Percentiles rank a stretch among this genome's conserved stretches.
These are phyloP conservation scores for Aricia artaxerxes DNA, from an alignment of 2,888 invertebrate species.

Conservation along the genomic window DNA sequence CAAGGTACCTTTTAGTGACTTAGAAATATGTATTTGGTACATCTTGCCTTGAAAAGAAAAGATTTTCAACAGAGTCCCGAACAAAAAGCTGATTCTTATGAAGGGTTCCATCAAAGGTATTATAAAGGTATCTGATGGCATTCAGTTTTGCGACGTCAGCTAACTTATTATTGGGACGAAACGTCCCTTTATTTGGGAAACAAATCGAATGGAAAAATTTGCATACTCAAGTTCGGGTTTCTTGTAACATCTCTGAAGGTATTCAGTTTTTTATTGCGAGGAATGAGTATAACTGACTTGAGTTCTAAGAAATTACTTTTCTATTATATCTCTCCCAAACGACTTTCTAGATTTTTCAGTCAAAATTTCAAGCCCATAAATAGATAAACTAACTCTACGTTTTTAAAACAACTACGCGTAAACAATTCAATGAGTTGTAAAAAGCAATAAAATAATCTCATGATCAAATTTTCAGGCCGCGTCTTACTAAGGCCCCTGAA, in stretches of 20 bases:
- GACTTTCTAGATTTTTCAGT: too few relatives aligned
- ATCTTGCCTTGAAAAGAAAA: not conserved
- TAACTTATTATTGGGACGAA: slow-evolving; percentile 32
- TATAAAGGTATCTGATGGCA: slow-evolving; percentile 33
- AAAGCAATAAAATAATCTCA: too few relatives aligned
- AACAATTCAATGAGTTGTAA: too few relatives aligned
- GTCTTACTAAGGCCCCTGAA: not conserved
- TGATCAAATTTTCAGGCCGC: too few relatives aligned
- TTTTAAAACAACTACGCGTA: too few relatives aligned
- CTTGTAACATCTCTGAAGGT: not conserved
- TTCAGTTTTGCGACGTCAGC: slow-evolving; percentile 29
- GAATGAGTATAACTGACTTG: not conserved
- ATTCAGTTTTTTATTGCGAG: not conserved
- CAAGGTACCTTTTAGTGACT: too few relatives aligned
- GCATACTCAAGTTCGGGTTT: slow-evolving; percentile 4
- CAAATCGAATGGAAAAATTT: slow-evolving; percentile 19
- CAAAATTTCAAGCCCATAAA: too few relatives aligned
- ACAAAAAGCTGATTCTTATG: slow-evolving; percentile 6
- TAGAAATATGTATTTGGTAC: too few relatives aligned
- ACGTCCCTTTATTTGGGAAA: slow-evolving; percentile 26
- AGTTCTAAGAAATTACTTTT: not conserved
- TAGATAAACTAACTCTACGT: too few relatives aligned
- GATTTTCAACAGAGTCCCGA: not conserved
- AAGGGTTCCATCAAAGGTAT: slow-evolving; percentile 34
- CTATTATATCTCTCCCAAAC: not conserved